Evolutionary conservation across 2,797 vertebrate genomes (phyloP), one percentile per base, ranked within the genome.

Genomic region (Heterohyrax brucei): DNA sequence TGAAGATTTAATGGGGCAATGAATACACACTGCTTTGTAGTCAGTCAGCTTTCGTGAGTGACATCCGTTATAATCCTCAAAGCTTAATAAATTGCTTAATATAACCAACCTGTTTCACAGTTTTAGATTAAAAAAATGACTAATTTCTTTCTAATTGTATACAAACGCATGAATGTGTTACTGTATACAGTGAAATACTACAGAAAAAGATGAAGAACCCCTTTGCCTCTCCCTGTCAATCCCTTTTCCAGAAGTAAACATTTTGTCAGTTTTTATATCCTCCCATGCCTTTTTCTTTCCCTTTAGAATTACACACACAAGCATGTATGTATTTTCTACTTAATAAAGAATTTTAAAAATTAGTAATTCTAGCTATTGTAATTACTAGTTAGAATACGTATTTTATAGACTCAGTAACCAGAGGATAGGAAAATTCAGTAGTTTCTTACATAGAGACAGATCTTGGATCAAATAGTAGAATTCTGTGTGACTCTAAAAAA

Each of bases 101-200:
- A 46, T 90, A 44, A 68, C 19, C n/a, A 87, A 24, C 44, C 61
- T 83, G 28, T 80, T 90, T 78, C 84, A 78, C 3, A 6, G 50
- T 62, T 92, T 92, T 92, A 26, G 53, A 56, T 56, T 56, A 56
- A 56, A 95, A 24, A 68, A 89, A 24, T 82, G 33, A 88, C 64
- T 88, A 48, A 12, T 68, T 85, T 90, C 95, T 70, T 85, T 87
- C 93, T 88, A 95, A 81, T 87, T 93, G 61, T 75, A 70, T 14
- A 91, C 26, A 50, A 89, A 80, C 50, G 39, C 61, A 78, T 39
- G 10, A 70, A n/a, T 53, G 6, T 8, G 30, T 68, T 84, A 61
- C 91, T 82, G 5, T 75, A 64, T 46, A 81, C 64, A 77, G 82
- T 87, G 48, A 66, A 95, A 44, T 73, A 50, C 81, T 81, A 66